Conservation (phyloP, 2,113 vertebrate genomes). For the Sinocyclocheilus anshuiensis region DNA sequence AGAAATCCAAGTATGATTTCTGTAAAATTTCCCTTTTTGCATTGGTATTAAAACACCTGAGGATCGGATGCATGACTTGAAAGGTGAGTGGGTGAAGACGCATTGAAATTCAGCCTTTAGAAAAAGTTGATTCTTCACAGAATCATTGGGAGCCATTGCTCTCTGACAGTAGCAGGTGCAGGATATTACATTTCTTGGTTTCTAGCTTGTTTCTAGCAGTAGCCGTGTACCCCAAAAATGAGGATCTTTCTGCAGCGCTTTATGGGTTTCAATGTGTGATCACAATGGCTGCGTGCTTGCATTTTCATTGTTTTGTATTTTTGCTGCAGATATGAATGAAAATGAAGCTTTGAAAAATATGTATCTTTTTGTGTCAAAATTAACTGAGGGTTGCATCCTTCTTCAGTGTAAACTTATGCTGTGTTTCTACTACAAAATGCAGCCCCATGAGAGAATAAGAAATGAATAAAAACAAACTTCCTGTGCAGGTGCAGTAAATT, state of each 20-base stretch:
- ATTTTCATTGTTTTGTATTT: background rate
- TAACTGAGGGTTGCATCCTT: background rate
- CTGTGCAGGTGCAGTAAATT: no score
- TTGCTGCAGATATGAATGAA: background rate
- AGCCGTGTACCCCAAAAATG: background rate
- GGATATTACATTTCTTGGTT: constrained; percentile 13
- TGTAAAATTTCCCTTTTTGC: background rate
- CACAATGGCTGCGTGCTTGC: no score
- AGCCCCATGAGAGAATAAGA: no score
- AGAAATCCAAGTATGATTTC: background rate
- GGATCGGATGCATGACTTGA: background rate
- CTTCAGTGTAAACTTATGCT: background rate
- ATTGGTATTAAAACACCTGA: background rate
- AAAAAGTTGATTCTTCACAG: constrained; percentile 3
- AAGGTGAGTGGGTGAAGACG: background rate
- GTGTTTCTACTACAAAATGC: no score
- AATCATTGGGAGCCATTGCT: background rate
- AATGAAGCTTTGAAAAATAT: background rate
- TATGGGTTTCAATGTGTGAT: background rate
- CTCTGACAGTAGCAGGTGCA: background rate
- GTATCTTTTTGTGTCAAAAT: background rate
- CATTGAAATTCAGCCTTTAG: constrained; percentile 15
- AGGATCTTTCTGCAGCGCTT: background rate
- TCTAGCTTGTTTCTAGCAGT: background rate
- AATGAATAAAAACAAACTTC: no score